Conservation (phyloP, 1,140 invertebrate species). For the Meloidogyne hapla region DNA sequence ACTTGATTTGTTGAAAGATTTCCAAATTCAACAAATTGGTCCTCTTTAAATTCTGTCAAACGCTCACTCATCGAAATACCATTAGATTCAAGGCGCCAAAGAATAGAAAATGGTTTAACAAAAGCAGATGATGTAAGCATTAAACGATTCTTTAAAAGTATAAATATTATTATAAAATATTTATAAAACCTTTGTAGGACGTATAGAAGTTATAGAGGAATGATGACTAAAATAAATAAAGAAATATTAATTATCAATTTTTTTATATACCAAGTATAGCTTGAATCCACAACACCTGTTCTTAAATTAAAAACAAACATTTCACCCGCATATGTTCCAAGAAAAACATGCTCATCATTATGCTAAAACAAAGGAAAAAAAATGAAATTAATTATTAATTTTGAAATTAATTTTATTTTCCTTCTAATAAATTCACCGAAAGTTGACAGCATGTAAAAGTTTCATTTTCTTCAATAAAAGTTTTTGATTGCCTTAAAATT, state of each 20-base stretch:
- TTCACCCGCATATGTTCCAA: slow-evolving; percentile 83
- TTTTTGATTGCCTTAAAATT: slow-evolving; percentile 74
- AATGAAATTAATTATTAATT: neutral
- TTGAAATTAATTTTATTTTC: neutral
- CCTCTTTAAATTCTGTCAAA: slow-evolving; percentile 75
- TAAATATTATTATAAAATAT: slow-evolving; percentile 38
- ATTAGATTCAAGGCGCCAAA: slow-evolving; percentile 77
- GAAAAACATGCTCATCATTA: slow-evolving; percentile 76
- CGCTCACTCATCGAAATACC: slow-evolving; percentile 70
- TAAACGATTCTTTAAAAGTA: slow-evolving; percentile 69
- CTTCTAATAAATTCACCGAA: slow-evolving; percentile 68
- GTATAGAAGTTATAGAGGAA: slow-evolving; percentile 40
- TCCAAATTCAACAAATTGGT: slow-evolving; percentile 86
- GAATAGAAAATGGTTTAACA: slow-evolving; percentile 76
- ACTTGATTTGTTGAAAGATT: slow-evolving; percentile 81
- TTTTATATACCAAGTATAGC: slow-evolving; percentile 25
- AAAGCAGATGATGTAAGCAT: slow-evolving; percentile 82
- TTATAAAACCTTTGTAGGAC: slow-evolving; percentile 34
- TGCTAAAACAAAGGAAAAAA: slow-evolving; percentile 68
- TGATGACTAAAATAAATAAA: slow-evolving; percentile 34
- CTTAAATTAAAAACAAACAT: slow-evolving; percentile 81
- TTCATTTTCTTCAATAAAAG: slow-evolving; percentile 77
- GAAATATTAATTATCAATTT: neutral
- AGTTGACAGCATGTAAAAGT: slow-evolving; percentile 81
- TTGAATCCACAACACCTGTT: slow-evolving; percentile 70